Evolutionary conservation across 2,797 vertebrate species (phyloP), one percentile per base, ranked within the genome.

Genomic region (Pyrrhura leucotis): DNA sequence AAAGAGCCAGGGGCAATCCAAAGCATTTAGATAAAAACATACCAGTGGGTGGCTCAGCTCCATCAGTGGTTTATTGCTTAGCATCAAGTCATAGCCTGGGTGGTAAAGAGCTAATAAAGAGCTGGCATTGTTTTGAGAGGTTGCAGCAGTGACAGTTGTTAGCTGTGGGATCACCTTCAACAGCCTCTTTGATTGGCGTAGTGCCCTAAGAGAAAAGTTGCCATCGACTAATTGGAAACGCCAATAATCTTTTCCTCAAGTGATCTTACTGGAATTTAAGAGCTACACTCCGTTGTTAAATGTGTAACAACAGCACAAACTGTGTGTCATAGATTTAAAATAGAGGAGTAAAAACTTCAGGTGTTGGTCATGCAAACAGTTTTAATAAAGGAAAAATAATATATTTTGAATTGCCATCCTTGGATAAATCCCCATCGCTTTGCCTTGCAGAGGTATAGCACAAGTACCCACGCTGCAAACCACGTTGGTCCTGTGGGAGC

Each of bases 231-330:
- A n/a, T 39, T 22, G 31, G 51, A 31, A 84, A 45, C 25, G 14
- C 79, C 48, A 37, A 7, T 0, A 0, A 31, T 37, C 13, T 63
- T 44, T 40, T 63, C 5, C 44, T 75, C 39, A 29, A 63, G 76
- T 20, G 21, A 26, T 66, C 77, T 68, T 31, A 17, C 23, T 19
- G 31, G 50, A 40, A 73, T 58, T 40, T 9, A 37, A 61, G 28
- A 50, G 35, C 78, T 56, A 50, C 6, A 1, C 2, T 1, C 13
- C 28, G 14, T 17, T 48, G 3, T 20, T 31, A 5, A 5, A 14
- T 37, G 51, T 39, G 40, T 33, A 69, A 39, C 26, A 56, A 16
- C 29, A 28, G 63, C 47, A 56, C 9, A 16, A 40, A 25, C 28
- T 28, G 35, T 1, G 1, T 50, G 40, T 9, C 25, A 26, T 7